Conservation (phyloP, 2,888 invertebrate genomes). For the Noctua pronuba region DNA sequence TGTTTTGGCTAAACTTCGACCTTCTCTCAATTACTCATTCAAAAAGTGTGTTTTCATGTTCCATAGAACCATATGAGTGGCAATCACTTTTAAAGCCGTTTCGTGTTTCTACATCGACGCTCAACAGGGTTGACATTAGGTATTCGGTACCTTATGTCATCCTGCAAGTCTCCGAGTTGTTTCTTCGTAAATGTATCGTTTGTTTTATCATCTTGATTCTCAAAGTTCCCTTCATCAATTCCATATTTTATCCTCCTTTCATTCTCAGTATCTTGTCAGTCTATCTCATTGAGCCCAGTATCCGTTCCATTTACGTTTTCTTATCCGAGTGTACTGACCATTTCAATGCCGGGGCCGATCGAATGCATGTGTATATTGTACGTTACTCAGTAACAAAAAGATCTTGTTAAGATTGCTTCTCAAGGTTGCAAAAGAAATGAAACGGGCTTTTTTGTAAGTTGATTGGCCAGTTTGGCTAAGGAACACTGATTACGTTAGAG, state of each 20-base stretch:
- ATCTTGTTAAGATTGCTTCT: constrained; percentile 38
- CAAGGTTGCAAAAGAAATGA: constrained; percentile 48
- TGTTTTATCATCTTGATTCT: not conserved
- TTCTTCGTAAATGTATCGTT: not conserved
- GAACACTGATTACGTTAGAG: not conserved
- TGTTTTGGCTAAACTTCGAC: not conserved
- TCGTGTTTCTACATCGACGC: not conserved
- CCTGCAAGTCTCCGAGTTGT: not conserved
- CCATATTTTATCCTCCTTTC: not conserved
- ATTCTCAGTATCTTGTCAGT: not conserved
- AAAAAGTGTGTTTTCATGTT: not conserved
- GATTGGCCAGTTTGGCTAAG: not conserved
- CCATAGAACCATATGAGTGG: not conserved
- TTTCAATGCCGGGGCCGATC: constrained; percentile 46
- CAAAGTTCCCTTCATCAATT: not conserved
- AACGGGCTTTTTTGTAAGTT: constrained; percentile 27
- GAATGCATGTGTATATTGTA: constrained; percentile 24
- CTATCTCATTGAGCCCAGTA: constrained; percentile 3
- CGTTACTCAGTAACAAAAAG: constrained; percentile 21
- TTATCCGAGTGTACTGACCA: constrained; percentile 47
- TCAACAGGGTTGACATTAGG: not conserved
- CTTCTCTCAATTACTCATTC: not conserved
- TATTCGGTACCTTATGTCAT: not conserved
- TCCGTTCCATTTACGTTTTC: not conserved
- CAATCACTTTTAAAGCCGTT: not conserved